phyloP scores from a whole-genome alignment of 2,113 vertebrate genomes.

The Miniopterus natalensis region DNA sequence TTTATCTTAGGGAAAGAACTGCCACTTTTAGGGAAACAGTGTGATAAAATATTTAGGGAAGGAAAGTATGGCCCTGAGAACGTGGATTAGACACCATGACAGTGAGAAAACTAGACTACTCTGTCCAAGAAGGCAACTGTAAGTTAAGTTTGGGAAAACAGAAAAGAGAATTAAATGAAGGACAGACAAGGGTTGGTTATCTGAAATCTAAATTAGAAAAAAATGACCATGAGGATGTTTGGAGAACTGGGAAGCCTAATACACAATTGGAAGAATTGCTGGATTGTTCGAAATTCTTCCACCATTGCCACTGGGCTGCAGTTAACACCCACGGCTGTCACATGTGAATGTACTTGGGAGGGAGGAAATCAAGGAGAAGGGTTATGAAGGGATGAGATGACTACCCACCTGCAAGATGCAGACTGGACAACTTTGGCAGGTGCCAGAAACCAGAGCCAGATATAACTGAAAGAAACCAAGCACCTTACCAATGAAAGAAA shows the following conservation, averaged over 20 bases:
- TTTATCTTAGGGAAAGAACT: conserved; percentile 47
- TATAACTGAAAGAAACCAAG: not conserved
- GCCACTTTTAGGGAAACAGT: conserved; percentile 65
- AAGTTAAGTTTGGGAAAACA: not conserved
- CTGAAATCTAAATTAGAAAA: not conserved
- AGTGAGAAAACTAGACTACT: not conserved
- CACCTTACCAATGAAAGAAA: not conserved
- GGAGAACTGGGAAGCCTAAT: not conserved
- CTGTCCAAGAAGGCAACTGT: not conserved
- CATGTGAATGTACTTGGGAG: not conserved
- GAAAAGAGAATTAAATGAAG: not conserved
- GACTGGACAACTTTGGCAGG: not conserved
- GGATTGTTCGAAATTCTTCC: not conserved
- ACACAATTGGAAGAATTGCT: not conserved
- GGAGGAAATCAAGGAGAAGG: not conserved
- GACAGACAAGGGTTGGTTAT: not conserved
- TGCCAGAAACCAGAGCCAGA: not conserved
- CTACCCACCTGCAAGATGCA: not conserved
- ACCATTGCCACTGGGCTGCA: not conserved
- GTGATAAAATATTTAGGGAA: conserved; percentile 56
- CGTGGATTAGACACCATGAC: not conserved
- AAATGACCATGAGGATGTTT: not conserved
- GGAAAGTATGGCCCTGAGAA: not conserved
- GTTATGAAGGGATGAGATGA: not conserved
- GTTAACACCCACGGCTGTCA: not conserved